Evolutionary conservation across 2,797 vertebrate species (phyloP), one percentile per base, ranked within the genome.

Genomic region (Pseudochaenichthys georgianus): DNA sequence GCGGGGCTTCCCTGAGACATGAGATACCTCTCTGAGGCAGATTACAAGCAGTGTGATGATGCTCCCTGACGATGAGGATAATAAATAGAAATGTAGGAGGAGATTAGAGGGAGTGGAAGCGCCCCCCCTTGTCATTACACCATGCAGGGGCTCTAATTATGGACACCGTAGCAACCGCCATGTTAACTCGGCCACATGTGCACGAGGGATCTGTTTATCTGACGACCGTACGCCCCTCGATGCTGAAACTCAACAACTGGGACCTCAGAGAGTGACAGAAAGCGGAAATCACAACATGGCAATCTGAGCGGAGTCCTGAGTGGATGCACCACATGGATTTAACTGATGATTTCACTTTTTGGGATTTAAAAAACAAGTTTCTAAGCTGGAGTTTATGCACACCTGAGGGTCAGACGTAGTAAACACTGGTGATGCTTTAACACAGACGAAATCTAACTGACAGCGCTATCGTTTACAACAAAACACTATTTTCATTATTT

Each of bases 81-180:
- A 95, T 92, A 94, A 94, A 95, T 93, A 93, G 92, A 93, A 92
- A 77, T 65, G 46, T 48, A 88, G 67, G 70, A 78, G 75, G 87
- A 93, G 93, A 95, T 95, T 93, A 94, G 59, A 95, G 94, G 82
- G 87, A 75, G 85, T 68, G 41, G 54, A 79, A 75, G 8, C 2
- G 6, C 50, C 64, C 82, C 81, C 77, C 82, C 90, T 93, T 95
- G 90, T 96, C 92, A 96, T 95, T 94, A 95, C 70, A 75, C 77
- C 65, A 75, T 84, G 57, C 65, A 48, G 67, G 81, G 89, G 88
- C 81, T 93, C 77, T 94, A 93, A 95, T 94, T 94, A 93, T 78
- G 88, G 82, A 81, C 87, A 86, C 77, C 82, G 73, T 88, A 80
- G 63, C 47, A 81, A 88, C 73, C 86, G 10, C 82, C 13, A 64